Conservation (phyloP, 2,113 vertebrate genomes). For the Zeus faber region DNA sequence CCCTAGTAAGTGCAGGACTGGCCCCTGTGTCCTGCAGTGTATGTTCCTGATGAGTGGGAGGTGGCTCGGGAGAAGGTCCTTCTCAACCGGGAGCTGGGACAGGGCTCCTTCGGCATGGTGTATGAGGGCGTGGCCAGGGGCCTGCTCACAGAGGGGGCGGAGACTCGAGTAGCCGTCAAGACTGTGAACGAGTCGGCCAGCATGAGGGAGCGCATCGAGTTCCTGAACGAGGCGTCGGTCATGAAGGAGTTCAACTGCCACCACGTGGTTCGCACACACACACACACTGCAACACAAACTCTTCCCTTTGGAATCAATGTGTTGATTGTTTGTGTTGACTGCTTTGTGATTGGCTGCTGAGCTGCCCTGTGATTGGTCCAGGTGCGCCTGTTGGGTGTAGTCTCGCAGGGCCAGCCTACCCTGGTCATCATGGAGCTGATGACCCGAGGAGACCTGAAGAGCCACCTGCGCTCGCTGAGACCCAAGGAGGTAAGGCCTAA, state of each 20-base stretch:
- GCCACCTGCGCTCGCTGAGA: slow-evolving; percentile 89
- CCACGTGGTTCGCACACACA: slow-evolving; percentile 82
- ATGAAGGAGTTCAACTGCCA: slow-evolving; percentile 99
- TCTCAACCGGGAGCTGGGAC: slow-evolving; percentile 91
- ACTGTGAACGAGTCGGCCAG: slow-evolving; percentile 95
- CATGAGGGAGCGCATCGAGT: slow-evolving; percentile 96
- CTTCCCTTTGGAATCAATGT: not conserved
- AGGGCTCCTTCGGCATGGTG: slow-evolving; percentile 99
- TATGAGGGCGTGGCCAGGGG: slow-evolving; percentile 96
- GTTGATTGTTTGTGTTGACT: not conserved
- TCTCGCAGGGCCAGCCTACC: slow-evolving; percentile 96
- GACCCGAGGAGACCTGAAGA: slow-evolving; percentile 96
- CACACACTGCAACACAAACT: not conserved
- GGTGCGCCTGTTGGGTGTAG: slow-evolving; percentile 95
- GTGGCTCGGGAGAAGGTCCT: slow-evolving; percentile 94
- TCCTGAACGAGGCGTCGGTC: slow-evolving; percentile 96
- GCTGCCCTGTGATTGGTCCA: slow-evolving; percentile 57
- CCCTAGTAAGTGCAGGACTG: too few species aligned
- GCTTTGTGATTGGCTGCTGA: not conserved
- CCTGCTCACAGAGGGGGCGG: slow-evolving; percentile 91
- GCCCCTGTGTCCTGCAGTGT: slow-evolving; percentile 73
- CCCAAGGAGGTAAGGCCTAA: slow-evolving; percentile 82
- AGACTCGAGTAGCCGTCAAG: slow-evolving; percentile 94
- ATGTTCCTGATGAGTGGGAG: slow-evolving; percentile 97
- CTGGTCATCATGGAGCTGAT: slow-evolving; percentile 99